Evolutionary conservation across 1,140 invertebrate species (phyloP).

Genomic region (Ceratina australensis): DNA sequence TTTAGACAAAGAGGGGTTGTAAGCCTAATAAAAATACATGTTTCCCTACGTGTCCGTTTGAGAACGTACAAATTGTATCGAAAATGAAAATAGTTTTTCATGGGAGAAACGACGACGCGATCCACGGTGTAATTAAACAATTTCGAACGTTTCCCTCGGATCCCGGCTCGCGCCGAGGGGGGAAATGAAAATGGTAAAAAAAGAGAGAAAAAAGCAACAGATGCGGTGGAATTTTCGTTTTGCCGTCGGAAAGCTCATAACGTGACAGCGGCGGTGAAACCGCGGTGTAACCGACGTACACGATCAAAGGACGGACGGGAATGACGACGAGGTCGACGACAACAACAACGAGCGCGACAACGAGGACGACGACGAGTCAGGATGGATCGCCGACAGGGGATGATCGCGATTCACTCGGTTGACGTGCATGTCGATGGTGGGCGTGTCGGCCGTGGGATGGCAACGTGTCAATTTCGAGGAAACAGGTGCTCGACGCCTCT

Average conservation of each 20-base stretch:
- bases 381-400: conserved; percentile 55
- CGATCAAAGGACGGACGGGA: conserved; percentile 35
- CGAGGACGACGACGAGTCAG: conserved; percentile 48
- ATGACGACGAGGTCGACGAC: conserved; percentile 45
- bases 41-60: too few relatives aligned
- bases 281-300: conserved; percentile 38
- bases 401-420: conserved; percentile 63
- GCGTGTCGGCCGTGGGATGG: conserved; percentile 64
- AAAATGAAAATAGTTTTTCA: too few relatives aligned
- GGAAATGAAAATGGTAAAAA: too few relatives aligned
- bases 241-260: background rate
- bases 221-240: too few relatives aligned
- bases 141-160: too few relatives aligned
- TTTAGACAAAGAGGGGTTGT: too few relatives aligned
- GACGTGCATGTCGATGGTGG: conserved; percentile 64
- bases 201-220: too few relatives aligned
- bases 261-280: background rate
- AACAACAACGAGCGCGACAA: conserved; percentile 47
- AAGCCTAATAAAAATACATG: too few relatives aligned
- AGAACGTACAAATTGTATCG: too few relatives aligned
- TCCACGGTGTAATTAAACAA: too few relatives aligned
- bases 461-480: conserved; percentile 73
- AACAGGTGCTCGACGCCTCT: conserved; percentile 75
- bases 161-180: too few relatives aligned
- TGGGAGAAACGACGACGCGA: too few relatives aligned